These are phyloP conservation scores for Girardia tigrina DNA, from an alignment of 2,888 invertebrate species.

Conservation along the genomic window DNA sequence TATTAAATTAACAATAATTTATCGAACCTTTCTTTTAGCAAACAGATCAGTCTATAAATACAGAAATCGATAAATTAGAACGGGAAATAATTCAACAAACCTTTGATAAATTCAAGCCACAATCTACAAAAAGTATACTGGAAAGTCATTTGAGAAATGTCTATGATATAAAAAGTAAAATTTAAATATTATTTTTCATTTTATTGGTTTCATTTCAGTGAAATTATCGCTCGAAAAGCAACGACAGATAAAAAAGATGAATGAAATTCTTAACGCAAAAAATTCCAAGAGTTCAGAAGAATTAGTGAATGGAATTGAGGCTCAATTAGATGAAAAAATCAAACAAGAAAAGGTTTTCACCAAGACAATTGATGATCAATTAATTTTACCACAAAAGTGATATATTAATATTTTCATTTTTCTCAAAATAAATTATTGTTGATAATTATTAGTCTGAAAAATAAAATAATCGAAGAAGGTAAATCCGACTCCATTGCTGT, in stretches of 20 bases:
- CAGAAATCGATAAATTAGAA: background rate
- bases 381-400: background rate
- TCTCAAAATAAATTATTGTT: background rate
- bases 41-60: background rate
- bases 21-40: background rate
- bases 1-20: too few species aligned
- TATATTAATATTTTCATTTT: background rate
- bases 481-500: background rate
- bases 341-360: constrained; percentile 3
- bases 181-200: background rate
- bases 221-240: background rate
- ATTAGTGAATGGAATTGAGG: background rate
- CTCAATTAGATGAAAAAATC: background rate
- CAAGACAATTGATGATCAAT: background rate
- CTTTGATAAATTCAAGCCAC: background rate
- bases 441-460: background rate
- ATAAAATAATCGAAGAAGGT: background rate
- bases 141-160: background rate
- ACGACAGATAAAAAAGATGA: background rate
- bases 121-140: background rate
- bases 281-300: background rate
- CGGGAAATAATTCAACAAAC: background rate
- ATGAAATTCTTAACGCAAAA: background rate
- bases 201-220: background rate
- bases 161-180: background rate